Percentiles rank a stretch among this genome's conserved stretches.
Evolutionary conservation across 2,888 invertebrate species (phyloP).

Genomic region (Hoplodrina blanda): DNA sequence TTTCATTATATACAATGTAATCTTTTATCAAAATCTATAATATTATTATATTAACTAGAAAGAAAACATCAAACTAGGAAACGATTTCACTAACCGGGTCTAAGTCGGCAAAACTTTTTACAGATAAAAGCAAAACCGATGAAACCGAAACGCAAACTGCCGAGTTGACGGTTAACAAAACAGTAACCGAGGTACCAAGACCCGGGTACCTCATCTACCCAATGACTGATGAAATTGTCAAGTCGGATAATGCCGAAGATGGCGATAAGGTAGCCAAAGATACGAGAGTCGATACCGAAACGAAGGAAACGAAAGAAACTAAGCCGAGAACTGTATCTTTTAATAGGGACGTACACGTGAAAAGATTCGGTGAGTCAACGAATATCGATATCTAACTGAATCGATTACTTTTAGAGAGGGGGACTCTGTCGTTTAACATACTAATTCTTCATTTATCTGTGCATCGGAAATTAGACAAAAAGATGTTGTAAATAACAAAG

Average conservation of each 20-base stretch:
- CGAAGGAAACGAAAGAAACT: constrained; percentile 87
- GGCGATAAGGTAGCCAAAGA: constrained; percentile 83
- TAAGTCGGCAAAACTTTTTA: constrained; percentile 70
- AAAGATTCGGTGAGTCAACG: constrained; percentile 94
- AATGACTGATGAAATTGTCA: constrained; percentile 87
- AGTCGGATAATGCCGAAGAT: constrained; percentile 83
- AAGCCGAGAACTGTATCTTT: constrained; percentile 94
- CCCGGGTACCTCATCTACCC: constrained; percentile 82
- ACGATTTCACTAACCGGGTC: constrained; percentile 24
- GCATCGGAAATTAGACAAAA: constrained; percentile 38
- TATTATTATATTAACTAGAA: not conserved
- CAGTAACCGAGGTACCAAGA: constrained; percentile 79
- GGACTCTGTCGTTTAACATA: constrained; percentile 51
- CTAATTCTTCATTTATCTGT: constrained; percentile 55
- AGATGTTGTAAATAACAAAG: constrained; percentile 61
- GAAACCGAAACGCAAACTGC: constrained; percentile 79
- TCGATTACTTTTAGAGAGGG: constrained; percentile 36
- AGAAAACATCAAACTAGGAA: not conserved
- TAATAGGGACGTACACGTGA: constrained; percentile 97
- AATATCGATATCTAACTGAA: constrained; percentile 49
- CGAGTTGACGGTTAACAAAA: constrained; percentile 73
- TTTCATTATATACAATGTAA: constrained; percentile 10
- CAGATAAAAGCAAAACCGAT: constrained; percentile 85
- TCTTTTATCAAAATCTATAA: not conserved
- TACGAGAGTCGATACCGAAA: constrained; percentile 74